Percentiles rank a stretch among this genome's conserved stretches.
These are phyloP conservation scores for Polyergus mexicanus DNA, from an alignment of 1,140 invertebrate species.

Conservation along the genomic window DNA sequence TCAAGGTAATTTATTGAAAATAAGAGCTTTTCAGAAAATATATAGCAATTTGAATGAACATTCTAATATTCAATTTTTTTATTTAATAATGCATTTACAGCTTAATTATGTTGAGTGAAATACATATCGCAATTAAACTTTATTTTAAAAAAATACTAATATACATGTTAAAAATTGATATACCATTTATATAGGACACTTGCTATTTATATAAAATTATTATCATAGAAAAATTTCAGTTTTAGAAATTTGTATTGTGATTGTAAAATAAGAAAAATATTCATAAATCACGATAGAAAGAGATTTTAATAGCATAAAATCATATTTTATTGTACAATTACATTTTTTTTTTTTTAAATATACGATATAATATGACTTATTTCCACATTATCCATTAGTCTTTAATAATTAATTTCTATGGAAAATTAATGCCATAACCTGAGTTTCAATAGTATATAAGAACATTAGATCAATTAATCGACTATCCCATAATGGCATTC, in stretches of 20 bases:
- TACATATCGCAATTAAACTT: neutral
- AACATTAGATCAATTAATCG: neutral
- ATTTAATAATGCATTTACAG: too few species aligned
- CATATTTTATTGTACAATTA: neutral
- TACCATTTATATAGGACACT: neutral
- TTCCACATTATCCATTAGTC: neutral
- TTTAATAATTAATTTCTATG: constrained; percentile 12
- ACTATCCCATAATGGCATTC: neutral
- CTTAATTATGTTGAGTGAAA: neutral
- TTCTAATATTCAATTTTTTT: too few species aligned
- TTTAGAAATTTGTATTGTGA: neutral
- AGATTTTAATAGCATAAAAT: neutral
- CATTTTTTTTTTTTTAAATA: neutral
- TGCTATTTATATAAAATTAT: neutral
- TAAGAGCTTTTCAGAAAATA: too few species aligned
- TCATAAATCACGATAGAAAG: too few species aligned
- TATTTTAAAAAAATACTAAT: neutral
- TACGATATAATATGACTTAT: neutral
- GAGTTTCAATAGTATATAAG: neutral
- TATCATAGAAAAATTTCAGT: neutral
- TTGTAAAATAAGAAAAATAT: neutral
- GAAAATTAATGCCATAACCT: neutral
- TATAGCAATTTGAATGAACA: too few species aligned
- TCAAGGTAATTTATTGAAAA: too few species aligned
- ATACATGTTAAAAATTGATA: neutral